Evolutionary conservation across 2,113 vertebrate species (phyloP), one percentile per base, ranked within the genome.

Genomic region (Gavia stellata): DNA sequence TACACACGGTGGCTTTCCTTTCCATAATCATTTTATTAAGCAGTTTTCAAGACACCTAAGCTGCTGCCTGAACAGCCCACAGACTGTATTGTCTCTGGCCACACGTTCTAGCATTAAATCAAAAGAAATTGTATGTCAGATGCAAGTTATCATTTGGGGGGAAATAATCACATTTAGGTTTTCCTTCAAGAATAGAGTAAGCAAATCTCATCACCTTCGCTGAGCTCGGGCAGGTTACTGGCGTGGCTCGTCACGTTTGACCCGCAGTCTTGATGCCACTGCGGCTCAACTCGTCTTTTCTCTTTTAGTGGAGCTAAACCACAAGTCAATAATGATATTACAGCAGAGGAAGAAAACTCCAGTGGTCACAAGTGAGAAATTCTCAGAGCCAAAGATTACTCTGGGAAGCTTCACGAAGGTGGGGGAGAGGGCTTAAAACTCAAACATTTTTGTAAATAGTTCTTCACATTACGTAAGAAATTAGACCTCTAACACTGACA

Each of bases 11-110:
- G 79, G 25, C 74, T 72, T 47, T 49, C 87, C 91, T n/a, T 65
- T 11, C 90, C 85, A 19, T 49, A 53, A 92, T 31, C 49, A 31
- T 36, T 91, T 88, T 65, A 73, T 82, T 91, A 81, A 92, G 68
- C 55, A 9, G 40, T 44, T 74, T 9, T 70, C 52, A 47, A 73
- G 61, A 23, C 4, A 44, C 3, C 70, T 15, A 9, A 40, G 62
- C 42, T 38, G 50, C 66, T 7, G 36, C 68, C 83, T 61, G 7
- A 49, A 38, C 4, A 6, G 62, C 58, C 42, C 47, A 7, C 75
- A 29, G 71, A 3, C 34, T 45, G 50, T 7, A 10, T 1, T 7
- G 42, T 17, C 70, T 89, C 82, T 21, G 42, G 79, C 40, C 79
- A 29, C 49, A 4, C 2, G 0, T 17, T 40, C 31, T 1, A 45